Percentiles rank a stretch among this genome's conserved stretches.
phyloP scores from a whole-genome alignment of 2,888 invertebrate genomes.

The Oithona nana region DNA sequence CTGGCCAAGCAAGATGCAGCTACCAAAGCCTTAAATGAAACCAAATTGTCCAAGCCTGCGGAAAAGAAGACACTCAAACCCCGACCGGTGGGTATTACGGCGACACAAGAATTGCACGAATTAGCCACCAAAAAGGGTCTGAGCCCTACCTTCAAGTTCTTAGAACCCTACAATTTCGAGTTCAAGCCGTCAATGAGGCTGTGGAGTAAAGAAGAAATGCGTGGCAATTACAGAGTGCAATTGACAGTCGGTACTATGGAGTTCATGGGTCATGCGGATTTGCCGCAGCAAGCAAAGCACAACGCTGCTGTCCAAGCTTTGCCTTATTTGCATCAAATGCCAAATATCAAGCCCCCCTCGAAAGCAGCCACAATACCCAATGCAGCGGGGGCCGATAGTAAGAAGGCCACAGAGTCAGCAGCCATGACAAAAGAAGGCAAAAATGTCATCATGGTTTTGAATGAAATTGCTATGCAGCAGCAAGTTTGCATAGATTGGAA shows the following conservation, averaged over 20 bases:
- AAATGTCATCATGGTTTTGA: constrained; percentile 11
- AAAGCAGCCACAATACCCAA: neutral
- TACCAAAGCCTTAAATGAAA: neutral
- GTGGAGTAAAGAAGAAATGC: constrained; percentile 10
- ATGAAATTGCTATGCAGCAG: constrained; percentile 12
- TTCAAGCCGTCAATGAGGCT: constrained; percentile 13
- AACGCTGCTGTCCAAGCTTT: constrained; percentile 8
- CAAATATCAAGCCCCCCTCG: neutral
- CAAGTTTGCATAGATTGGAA: constrained; percentile 1
- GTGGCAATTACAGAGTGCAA: constrained; percentile 5
- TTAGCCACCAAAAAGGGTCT: constrained; percentile 2
- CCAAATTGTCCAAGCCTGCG: neutral
- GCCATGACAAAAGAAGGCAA: neutral
- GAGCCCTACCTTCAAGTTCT: constrained; percentile 1
- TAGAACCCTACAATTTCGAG: constrained; percentile 14
- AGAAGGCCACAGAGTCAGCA: neutral
- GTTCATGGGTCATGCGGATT: constrained; percentile 15
- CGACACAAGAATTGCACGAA: neutral
- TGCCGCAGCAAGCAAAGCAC: constrained; percentile 16
- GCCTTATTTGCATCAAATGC: neutral
- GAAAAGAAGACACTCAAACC: neutral
- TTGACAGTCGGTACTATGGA: constrained; percentile 8
- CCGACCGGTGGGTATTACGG: neutral
- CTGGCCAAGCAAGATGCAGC: neutral
- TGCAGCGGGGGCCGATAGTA: neutral